These are phyloP conservation scores for Lepidothrix coronata DNA, from an alignment of 2,113 vertebrate species.

Conservation along the genomic window DNA sequence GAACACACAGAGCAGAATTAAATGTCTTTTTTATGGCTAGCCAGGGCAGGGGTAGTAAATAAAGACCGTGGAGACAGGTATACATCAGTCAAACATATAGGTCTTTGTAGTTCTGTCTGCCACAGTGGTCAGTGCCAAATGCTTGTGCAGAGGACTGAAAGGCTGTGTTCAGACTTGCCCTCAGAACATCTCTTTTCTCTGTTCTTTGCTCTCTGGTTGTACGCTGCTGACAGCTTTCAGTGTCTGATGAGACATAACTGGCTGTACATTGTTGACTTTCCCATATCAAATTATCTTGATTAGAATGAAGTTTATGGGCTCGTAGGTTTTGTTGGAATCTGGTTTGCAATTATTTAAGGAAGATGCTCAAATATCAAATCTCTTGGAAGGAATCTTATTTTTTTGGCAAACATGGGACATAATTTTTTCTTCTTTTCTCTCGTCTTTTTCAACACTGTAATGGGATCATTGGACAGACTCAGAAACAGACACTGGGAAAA, in stretches of 20 bases:
- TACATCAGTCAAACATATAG: fast-evolving
- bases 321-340: not conserved
- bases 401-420: not conserved
- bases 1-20: not conserved
- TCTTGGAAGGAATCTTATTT: not conserved
- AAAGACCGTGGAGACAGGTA: not conserved
- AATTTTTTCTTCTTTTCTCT: not conserved
- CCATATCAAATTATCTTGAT: not conserved
- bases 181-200: not conserved
- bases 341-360: not conserved
- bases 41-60: not conserved
- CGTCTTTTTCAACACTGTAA: not conserved
- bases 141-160: not conserved
- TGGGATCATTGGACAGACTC: not conserved
- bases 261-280: not conserved
- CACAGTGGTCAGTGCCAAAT: not conserved
- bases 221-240: not conserved
- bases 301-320: not conserved
- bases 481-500: not conserved
- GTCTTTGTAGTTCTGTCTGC: not conserved
- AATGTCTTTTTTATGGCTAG: not conserved
- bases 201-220: not conserved
- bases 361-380: not conserved
- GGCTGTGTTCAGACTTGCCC: not conserved
- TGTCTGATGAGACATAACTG: not conserved